Base-by-base conservation (phyloP, 2,113 vertebrate species). In the Galemys pyrenaicus region DNA sequence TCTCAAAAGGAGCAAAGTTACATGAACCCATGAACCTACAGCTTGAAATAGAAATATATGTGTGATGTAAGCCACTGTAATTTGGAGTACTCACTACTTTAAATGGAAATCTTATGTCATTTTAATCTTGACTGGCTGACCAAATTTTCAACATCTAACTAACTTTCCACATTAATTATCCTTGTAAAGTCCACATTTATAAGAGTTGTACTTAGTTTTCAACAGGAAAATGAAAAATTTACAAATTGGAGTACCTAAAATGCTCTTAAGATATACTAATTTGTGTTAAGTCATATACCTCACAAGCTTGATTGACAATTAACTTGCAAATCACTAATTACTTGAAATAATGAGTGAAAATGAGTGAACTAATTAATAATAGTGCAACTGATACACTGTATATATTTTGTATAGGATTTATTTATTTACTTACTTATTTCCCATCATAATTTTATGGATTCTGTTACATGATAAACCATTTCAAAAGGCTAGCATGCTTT, bases 361-460 rank as follows among this genome's bases (percentile, higher is more conserved):
- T 96, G 86, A 95, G 39, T 46, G 89, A 74, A 81, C 95, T 97
- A 98, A 98, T 98, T 98, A 98, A 96, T 97, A 98, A 75, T 95
- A 89, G 93, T 94, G 91, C 89, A 97, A 97, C 92, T 97, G 96
- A 98, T 95, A 93, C 89, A 92, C 56, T 54, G 96, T 95, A 98
- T 98, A 98, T 97, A 97, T 96, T 98, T 97, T 97, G 92, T 80
- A 81, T 95, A 3, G 9, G 74, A 97, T 97, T 98, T 96, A 95
- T 97, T 96, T 97, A 94, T 93, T 97, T 93, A 73, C 65, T n/a
- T n/a, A n/a, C n/a, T n/a, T n/a, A n/a, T n/a, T n/a, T n/a, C n/a
- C n/a, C 81, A 62, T 91, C 97, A 96, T 97, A 62, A 80, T 94
- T 94, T 96, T 96, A 90, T 94, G 58, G 51, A 26, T 91, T 92